Evolutionary conservation across 2,113 vertebrate genomes (phyloP).

Genomic region (Myrmophylax atrothorax): DNA sequence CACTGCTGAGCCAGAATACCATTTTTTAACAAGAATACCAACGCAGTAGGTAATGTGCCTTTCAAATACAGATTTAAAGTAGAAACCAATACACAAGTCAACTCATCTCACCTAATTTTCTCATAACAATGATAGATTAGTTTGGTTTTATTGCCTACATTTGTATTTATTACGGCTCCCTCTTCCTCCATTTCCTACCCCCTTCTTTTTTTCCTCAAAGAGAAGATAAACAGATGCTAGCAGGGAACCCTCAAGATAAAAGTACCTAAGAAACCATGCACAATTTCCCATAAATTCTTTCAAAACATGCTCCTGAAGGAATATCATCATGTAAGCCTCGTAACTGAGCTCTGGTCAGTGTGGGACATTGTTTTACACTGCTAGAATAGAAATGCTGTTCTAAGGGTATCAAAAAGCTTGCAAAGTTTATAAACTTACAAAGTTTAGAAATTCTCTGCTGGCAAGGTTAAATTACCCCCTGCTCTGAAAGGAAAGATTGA

Average conservation of each 20-base stretch:
- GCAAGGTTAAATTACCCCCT: background rate
- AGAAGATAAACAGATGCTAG: background rate
- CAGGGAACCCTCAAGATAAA: background rate
- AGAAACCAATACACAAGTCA: constrained; percentile 10
- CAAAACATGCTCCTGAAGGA: background rate
- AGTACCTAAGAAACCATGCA: background rate
- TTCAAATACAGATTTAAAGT: constrained; percentile 22
- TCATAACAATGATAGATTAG: background rate
- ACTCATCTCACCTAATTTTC: constrained; percentile 12
- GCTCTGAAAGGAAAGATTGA: background rate
- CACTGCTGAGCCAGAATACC: constrained; percentile 17
- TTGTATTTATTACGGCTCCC: background rate
- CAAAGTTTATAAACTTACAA: background rate
- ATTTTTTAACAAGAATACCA: constrained; percentile 34
- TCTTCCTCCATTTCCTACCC: background rate
- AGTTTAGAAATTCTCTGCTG: background rate
- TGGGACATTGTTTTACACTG: background rate
- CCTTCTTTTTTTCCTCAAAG: background rate
- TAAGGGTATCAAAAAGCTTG: background rate
- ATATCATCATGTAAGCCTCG: background rate
- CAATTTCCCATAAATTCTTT: background rate
- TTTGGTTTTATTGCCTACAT: background rate
- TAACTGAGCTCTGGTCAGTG: background rate
- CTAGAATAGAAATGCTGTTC: background rate
- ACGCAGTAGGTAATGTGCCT: background rate